Evolutionary conservation across 1,140 invertebrate species (phyloP).

Genomic region (Pinna nobilis): DNA sequence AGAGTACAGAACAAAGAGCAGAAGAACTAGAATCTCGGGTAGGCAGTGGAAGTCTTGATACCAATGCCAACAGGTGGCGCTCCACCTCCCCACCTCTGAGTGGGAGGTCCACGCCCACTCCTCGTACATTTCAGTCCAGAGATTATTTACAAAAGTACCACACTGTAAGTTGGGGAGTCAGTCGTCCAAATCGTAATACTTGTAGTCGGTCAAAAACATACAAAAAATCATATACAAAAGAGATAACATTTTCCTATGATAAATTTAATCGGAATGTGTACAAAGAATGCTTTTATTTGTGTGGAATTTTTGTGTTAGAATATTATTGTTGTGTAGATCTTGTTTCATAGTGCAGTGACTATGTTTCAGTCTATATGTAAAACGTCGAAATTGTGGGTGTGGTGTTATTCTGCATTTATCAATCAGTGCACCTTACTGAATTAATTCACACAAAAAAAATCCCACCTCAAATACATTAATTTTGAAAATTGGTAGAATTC

Average conservation of each 20-base stretch:
- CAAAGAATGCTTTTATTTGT: not conserved
- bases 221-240: no score
- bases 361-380: no score
- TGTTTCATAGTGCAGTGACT: no score
- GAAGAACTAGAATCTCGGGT: slow-evolving; percentile 98
- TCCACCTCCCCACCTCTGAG: slow-evolving; percentile 85
- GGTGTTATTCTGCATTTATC: no score
- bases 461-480: no score
- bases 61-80: slow-evolving; percentile 67
- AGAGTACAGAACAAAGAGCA: slow-evolving; percentile 93
- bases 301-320: not conserved
- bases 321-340: not conserved
- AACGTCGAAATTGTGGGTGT: no score
- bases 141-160: slow-evolving; percentile 88
- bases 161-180: slow-evolving; percentile 79
- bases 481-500: no score
- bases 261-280: no score
- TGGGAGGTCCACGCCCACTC: slow-evolving; percentile 85
- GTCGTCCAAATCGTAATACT: not conserved
- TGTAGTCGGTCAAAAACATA: no score
- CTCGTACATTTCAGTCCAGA: slow-evolving; percentile 77
- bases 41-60: slow-evolving; percentile 81
- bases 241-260: no score
- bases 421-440: no score
- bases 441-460: no score